These are phyloP conservation scores for Mythimna loreyi DNA, from an alignment of 2,888 invertebrate species.

Conservation along the genomic window DNA sequence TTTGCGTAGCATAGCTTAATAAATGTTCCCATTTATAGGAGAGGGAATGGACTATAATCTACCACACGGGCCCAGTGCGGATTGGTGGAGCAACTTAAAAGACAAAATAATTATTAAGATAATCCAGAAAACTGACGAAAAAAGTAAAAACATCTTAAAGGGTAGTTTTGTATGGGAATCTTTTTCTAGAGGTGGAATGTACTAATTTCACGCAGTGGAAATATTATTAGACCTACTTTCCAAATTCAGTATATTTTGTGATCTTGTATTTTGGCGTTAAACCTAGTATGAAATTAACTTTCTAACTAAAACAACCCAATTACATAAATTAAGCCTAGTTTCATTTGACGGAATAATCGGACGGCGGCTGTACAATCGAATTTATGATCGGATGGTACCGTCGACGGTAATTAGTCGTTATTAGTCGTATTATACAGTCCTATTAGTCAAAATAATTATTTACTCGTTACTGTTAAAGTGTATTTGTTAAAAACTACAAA, in stretches of 20 bases:
- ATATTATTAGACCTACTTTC: background rate
- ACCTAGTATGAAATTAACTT: slow-evolving; percentile 26
- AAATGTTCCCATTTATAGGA: too few species aligned
- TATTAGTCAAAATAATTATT: slow-evolving; percentile 24
- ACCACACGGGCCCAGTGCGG: too few species aligned
- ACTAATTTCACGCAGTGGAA: background rate
- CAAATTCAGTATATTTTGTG: slow-evolving; percentile 15
- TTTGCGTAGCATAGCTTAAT: too few species aligned
- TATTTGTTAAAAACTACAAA: background rate
- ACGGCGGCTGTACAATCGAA: slow-evolving; percentile 30
- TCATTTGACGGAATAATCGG: slow-evolving; percentile 53
- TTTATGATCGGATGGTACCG: slow-evolving; percentile 46
- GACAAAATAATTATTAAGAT: too few species aligned
- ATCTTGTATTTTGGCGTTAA: slow-evolving; percentile 3
- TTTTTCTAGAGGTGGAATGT: too few species aligned
- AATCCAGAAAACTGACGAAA: too few species aligned
- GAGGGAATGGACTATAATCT: too few species aligned
- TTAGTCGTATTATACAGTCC: slow-evolving; percentile 8
- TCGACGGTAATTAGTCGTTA: slow-evolving; percentile 24
- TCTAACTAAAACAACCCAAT: slow-evolving; percentile 38
- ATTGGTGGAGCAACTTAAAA: too few species aligned
- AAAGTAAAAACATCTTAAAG: too few species aligned
- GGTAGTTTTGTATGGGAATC: too few species aligned
- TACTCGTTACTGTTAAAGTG: background rate
- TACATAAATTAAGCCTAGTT: slow-evolving; percentile 41